A percentile compares a stretch with the other conserved stretches of the same genome.
Evolutionary conservation across 2,113 vertebrate species (phyloP).

Genomic region (Platanista minor): DNA sequence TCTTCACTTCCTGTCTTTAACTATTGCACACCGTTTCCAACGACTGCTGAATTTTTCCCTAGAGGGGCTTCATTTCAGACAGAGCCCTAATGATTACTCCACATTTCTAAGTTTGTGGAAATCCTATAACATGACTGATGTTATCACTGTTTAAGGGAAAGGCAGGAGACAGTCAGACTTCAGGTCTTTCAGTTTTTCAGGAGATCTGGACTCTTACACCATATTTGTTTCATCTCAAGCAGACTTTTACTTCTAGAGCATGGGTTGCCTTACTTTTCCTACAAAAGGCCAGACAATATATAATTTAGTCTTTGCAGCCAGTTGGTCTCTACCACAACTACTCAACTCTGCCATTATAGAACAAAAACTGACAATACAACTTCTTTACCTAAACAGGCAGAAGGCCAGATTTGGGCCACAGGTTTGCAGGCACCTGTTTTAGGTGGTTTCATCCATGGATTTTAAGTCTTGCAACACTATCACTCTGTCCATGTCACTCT

Average conservation of each 20-base stretch:
- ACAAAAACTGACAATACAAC: not conserved
- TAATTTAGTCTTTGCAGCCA: not conserved
- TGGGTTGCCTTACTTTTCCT: not conserved
- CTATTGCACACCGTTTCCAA: constrained; percentile 5
- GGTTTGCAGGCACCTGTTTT: not conserved
- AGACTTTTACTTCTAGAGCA: not conserved
- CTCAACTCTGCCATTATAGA: not conserved
- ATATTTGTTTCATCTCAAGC: not conserved
- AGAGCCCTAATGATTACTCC: not conserved
- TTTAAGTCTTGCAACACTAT: not conserved
- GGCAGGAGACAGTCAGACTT: not conserved
- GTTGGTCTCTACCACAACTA: not conserved
- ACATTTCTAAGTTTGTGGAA: not conserved
- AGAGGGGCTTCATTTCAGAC: not conserved
- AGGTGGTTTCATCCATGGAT: not conserved
- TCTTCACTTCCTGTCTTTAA: constrained; percentile 42
- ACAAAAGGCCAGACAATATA: not conserved
- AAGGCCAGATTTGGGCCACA: not conserved
- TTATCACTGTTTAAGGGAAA: not conserved
- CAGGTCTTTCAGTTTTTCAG: not conserved
- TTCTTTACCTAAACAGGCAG: not conserved
- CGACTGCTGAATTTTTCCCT: constrained; percentile 31
- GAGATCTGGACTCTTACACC: not conserved
- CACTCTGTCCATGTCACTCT: not conserved
- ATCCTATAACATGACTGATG: not conserved